phyloP scores from a whole-genome alignment of 2,888 invertebrate species.

The Callinectes sapidus region DNA sequence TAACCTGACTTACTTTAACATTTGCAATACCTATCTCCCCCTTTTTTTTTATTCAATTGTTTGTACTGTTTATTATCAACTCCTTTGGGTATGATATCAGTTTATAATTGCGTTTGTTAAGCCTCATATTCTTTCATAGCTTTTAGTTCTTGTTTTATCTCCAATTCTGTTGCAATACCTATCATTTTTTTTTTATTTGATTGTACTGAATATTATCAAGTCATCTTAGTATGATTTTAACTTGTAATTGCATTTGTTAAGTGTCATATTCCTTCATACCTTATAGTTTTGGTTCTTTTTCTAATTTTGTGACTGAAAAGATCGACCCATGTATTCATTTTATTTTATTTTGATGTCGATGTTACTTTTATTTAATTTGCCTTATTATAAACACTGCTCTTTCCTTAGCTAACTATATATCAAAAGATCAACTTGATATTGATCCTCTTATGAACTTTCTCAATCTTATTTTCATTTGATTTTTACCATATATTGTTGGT shows the following conservation, averaged over 20 bases:
- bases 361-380: too few relatives aligned
- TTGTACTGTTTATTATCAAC: background rate
- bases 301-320: background rate
- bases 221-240: too few relatives aligned
- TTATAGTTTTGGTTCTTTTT: background rate
- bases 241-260: background rate
- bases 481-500: too few relatives aligned
- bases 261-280: background rate
- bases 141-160: background rate
- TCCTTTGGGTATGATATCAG: background rate
- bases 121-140: background rate
- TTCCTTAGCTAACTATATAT: too few relatives aligned
- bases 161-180: background rate
- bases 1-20: background rate
- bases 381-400: too few relatives aligned
- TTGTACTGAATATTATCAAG: too few relatives aligned
- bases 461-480: too few relatives aligned
- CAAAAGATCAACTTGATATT: too few relatives aligned
- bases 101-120: background rate
- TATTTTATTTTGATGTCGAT: too few relatives aligned
- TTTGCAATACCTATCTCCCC: background rate
- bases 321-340: too few relatives aligned
- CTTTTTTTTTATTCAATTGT: background rate
- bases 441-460: too few relatives aligned
- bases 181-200: background rate